These are phyloP conservation scores for Micrasema longulum DNA, from an alignment of 1,140 invertebrate species.

Conservation along the genomic window DNA sequence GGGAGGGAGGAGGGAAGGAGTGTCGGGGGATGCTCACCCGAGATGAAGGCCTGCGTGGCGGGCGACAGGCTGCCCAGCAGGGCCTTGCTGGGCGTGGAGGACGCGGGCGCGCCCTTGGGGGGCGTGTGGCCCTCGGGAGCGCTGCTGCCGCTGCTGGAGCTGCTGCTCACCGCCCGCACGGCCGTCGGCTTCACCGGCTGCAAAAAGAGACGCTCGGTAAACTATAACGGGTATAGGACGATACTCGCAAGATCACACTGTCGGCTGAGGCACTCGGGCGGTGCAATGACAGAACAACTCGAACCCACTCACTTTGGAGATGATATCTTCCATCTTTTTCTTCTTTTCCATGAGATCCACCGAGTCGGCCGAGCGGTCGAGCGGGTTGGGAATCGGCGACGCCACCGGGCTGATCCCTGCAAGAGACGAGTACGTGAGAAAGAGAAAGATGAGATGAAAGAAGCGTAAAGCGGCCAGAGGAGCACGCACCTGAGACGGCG, in stretches of 20 bases:
- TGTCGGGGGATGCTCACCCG: conserved; percentile 13
- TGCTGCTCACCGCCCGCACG: conserved; percentile 71
- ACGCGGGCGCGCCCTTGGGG: conserved; percentile 21
- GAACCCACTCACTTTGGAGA: conserved; percentile 59
- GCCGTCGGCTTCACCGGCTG: conserved; percentile 81
- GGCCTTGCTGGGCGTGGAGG: conserved; percentile 43
- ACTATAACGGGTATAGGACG: too few species aligned
- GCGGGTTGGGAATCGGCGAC: conserved; percentile 70
- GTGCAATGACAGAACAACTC: too few species aligned
- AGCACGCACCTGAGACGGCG: conserved; percentile 75
- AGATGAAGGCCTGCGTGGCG: conserved; percentile 17
- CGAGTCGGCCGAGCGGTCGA: conserved; percentile 83
- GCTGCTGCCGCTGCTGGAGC: conserved; percentile 55
- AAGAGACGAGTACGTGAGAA: neutral
- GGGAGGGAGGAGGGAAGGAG: conserved; percentile 16
- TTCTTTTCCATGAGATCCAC: conserved; percentile 81
- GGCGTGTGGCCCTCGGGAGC: conserved; percentile 40
- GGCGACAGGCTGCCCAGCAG: conserved; percentile 25
- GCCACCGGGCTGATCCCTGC: conserved; percentile 64
- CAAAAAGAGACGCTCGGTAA: conserved; percentile 3
- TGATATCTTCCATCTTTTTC: conserved; percentile 71
- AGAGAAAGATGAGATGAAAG: conserved; percentile 33
- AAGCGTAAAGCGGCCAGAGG: neutral
- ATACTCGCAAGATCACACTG: too few species aligned
- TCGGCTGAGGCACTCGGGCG: too few species aligned